Evolutionary conservation across 2,113 vertebrate genomes (phyloP).

Genomic region (Sceloporus undulatus): DNA sequence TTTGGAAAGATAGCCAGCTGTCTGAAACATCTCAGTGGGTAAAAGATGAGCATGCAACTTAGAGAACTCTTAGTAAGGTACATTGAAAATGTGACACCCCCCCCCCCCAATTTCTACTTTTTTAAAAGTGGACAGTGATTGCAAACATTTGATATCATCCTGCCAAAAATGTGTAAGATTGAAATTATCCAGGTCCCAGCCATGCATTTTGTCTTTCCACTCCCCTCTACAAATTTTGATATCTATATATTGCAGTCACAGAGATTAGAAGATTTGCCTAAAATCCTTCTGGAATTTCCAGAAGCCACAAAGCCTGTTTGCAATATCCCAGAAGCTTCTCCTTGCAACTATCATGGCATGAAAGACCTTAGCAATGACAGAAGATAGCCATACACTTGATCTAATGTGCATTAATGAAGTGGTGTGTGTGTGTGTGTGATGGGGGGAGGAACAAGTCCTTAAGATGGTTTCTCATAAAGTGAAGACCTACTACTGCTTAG

Average conservation of each 20-base stretch:
- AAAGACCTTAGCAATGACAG: constrained; percentile 39
- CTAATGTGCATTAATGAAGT: constrained; percentile 30
- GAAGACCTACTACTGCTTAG: constrained; percentile 64
- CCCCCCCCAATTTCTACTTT: no score
- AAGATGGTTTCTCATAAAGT: constrained; percentile 55
- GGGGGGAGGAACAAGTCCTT: constrained; percentile 39
- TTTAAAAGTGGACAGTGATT: background rate
- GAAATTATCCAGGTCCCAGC: background rate
- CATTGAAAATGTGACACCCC: background rate
- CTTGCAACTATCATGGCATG: constrained; percentile 15
- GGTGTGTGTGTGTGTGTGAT: no score
- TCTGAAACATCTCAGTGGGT: background rate
- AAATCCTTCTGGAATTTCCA: constrained; percentile 48
- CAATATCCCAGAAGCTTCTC: background rate
- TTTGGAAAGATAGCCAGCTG: background rate
- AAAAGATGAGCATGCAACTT: background rate
- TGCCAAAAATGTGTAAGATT: background rate
- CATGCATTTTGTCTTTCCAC: background rate
- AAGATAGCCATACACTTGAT: constrained; percentile 32
- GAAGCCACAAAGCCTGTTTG: background rate
- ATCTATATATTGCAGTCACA: background rate
- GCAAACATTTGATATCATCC: background rate
- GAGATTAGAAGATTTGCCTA: background rate
- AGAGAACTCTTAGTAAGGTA: background rate
- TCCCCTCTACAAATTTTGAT: background rate